These are phyloP conservation scores for Naso thynnoides DNA, from an alignment of 2,797 vertebrate genomes.

Conservation along the genomic window DNA sequence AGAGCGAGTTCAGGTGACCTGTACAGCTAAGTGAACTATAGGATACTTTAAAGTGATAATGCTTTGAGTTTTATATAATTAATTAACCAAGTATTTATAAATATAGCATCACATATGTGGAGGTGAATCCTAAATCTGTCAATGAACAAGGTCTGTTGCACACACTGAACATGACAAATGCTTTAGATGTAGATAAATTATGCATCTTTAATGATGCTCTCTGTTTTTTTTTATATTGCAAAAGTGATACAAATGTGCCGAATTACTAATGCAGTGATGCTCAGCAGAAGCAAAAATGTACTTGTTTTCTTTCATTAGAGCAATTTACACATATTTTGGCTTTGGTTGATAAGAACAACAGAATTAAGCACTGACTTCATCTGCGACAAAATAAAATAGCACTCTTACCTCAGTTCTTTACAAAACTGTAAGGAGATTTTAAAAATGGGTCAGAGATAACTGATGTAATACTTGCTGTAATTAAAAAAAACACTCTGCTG, in stretches of 20 bases:
- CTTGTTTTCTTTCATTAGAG: constrained; percentile 14
- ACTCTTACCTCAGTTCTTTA: neutral
- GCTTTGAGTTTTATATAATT: constrained; percentile 29
- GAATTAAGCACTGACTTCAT: constrained; percentile 8
- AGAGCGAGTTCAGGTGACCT: constrained; percentile 69
- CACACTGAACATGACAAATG: neutral
- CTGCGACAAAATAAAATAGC: constrained; percentile 7
- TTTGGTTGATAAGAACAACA: constrained; percentile 27
- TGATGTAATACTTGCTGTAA: neutral
- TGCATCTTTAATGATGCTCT: constrained; percentile 19
- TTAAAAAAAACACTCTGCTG: neutral
- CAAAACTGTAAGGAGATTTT: neutral
- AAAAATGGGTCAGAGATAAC: neutral
- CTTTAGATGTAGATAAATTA: constrained; percentile 27
- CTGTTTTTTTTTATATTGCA: neutral
- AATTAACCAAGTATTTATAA: constrained; percentile 29
- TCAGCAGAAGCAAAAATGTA: constrained; percentile 2
- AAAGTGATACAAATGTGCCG: constrained; percentile 13
- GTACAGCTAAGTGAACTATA: constrained; percentile 61
- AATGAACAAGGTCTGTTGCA: neutral
- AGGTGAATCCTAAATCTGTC: neutral
- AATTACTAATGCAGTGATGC: constrained; percentile 19
- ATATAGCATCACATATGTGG: constrained; percentile 1
- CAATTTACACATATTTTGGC: constrained; percentile 11
- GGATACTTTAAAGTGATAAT: constrained; percentile 48